Base-by-base conservation (phyloP, 2,113 vertebrate species). In the Macrotus californicus region DNA sequence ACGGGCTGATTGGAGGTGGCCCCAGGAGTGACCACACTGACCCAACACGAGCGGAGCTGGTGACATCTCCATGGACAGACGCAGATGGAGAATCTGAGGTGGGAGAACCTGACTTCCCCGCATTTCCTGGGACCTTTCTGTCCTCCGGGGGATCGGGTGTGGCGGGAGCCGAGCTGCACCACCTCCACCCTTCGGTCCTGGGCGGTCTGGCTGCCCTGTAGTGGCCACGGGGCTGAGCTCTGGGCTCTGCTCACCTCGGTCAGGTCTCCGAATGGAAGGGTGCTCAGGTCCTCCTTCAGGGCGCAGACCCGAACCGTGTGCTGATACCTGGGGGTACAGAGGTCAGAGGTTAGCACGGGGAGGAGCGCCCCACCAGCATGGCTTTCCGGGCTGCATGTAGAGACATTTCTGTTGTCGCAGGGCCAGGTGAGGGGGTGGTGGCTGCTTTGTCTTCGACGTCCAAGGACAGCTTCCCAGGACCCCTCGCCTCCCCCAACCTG, bases 231-330 rank as follows among this genome's bases (percentile, higher is more conserved):
- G 18, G 15, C 43, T 3, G 9, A 1, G 31, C 43, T n/a, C 69
- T 4, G 9, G 15, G 36, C 13, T 50, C 59, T 15, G 85, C 97
- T 94, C 93, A 99, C 99, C 98, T 99, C 99, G 0, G 98, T 99
- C 96, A 98, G 96, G 96, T 99, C 98, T 86, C 98, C 98, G 4
- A 97, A 97, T 48, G 98, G 98, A 67, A 99, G 97, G 89, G 98
- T 98, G 24, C 96, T 93, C 90, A 99, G 93, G 91, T 99, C 98
- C 48, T 98, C 93, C 87, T 97, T 95, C 54, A 99, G 98, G 88
- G 97, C 94, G 77, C 98, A 99, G 54, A 97, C 98, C 0, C 94
- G 90, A 41, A 99, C 54, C 0, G 97, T 97, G 48, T 97, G 97
- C 93, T 98, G 92, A 72, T 99, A 99, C 95, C 99, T 99, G 61